These are phyloP conservation scores for Sepiola atlantica DNA, from an alignment of 2,888 invertebrate species.

Conservation along the genomic window DNA sequence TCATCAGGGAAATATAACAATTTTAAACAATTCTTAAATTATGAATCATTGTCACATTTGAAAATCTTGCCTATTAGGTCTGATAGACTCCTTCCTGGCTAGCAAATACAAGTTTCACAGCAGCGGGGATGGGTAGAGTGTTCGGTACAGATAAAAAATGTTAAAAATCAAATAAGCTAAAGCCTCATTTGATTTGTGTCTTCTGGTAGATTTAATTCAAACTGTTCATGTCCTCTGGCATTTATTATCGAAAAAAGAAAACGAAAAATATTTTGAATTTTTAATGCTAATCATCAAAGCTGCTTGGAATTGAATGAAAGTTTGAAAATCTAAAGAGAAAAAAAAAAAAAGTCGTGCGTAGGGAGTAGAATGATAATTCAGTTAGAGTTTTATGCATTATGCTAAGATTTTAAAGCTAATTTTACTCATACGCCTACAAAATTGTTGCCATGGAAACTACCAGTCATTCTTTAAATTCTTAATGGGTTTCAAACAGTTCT, in stretches of 20 bases:
- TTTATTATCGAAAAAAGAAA: neutral
- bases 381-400: slow-evolving; percentile 13
- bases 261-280: neutral
- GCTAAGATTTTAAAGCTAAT: slow-evolving; percentile 32
- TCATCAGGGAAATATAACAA: neutral
- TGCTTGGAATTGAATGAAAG: slow-evolving; percentile 21
- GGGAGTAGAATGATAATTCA: slow-evolving; percentile 22
- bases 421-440: slow-evolving; percentile 32
- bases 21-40: neutral
- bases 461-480: slow-evolving; percentile 32
- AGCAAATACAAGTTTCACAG: neutral
- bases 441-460: slow-evolving; percentile 32
- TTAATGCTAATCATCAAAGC: slow-evolving; percentile 20
- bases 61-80: neutral
- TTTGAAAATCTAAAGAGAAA: slow-evolving; percentile 2
- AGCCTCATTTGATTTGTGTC: slow-evolving; percentile 13
- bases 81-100: neutral
- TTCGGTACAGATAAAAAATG: neutral
- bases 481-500: slow-evolving; percentile 21
- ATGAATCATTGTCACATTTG: neutral
- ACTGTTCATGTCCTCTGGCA: neutral
- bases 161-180: neutral
- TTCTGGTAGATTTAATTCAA: slow-evolving; percentile 19
- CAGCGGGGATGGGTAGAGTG: neutral
- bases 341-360: neutral